Conservation (phyloP, 2,113 vertebrate genomes). For the Geococcyx californianus region DNA sequence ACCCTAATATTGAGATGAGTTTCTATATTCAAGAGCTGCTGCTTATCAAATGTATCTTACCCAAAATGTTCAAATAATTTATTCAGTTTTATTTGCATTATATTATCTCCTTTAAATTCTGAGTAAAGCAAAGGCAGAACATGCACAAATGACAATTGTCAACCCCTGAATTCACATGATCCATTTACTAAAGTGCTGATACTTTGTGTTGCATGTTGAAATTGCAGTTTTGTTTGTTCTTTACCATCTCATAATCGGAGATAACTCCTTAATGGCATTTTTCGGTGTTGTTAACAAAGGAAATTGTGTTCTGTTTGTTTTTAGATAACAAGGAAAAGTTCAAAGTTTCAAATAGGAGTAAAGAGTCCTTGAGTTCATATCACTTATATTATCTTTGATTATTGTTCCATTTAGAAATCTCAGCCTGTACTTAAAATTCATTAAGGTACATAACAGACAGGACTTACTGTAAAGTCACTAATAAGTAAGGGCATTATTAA, state of each 20-base stretch:
- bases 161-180: neutral
- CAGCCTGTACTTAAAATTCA: neutral
- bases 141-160: neutral
- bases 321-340: neutral
- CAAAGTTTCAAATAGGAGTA: neutral
- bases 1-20: neutral
- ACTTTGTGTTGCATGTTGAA: neutral
- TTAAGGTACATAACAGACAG: neutral
- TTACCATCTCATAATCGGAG: neutral
- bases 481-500: neutral
- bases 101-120: neutral
- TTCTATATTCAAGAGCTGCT: neutral
- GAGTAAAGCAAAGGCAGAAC: neutral
- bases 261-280: neutral
- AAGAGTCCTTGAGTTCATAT: neutral
- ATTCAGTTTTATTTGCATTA: neutral
- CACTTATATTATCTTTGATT: neutral
- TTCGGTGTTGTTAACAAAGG: neutral
- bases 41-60: neutral
- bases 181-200: neutral
- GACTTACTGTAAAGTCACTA: neutral
- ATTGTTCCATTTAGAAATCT: neutral
- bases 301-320: neutral
- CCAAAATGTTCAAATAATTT: neutral
- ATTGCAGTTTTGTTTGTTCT: neutral